These are phyloP conservation scores for Dendrocincla tyrannina DNA, from an alignment of 2,797 vertebrate genomes.

Conservation along the genomic window DNA sequence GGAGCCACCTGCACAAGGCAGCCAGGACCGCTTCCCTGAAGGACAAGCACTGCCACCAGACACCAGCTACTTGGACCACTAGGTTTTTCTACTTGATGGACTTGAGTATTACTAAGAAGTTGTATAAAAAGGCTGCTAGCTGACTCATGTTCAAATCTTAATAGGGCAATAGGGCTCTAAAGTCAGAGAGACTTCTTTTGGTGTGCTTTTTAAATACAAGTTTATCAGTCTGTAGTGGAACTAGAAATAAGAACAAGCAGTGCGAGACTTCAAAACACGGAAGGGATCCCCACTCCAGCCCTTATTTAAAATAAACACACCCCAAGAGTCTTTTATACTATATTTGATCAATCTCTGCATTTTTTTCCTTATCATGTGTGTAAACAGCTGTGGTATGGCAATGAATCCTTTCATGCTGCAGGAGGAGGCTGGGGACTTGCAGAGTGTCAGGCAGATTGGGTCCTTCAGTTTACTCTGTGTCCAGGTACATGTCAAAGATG, in stretches of 20 bases:
- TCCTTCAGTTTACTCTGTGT: not conserved
- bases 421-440: not conserved
- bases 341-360: not conserved
- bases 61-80: not conserved
- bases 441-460: fast-evolving
- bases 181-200: not conserved
- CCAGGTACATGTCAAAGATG: fast-evolving
- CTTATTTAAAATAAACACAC: not conserved
- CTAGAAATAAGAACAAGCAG: not conserved
- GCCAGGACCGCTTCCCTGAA: fast-evolving
- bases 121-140: not conserved
- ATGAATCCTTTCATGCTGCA: not conserved
- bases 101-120: not conserved
- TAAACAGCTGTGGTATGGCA: not conserved
- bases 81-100: not conserved
- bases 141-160: not conserved
- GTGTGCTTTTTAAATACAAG: not conserved
- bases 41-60: not conserved
- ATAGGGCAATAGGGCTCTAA: not conserved
- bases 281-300: not conserved
- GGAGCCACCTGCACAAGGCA: not conserved
- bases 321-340: not conserved
- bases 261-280: not conserved
- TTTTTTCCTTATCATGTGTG: not conserved
- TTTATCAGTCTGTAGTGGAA: not conserved